phyloP scores from a whole-genome alignment of 2,113 vertebrate species.

The Isichthys henryi region DNA sequence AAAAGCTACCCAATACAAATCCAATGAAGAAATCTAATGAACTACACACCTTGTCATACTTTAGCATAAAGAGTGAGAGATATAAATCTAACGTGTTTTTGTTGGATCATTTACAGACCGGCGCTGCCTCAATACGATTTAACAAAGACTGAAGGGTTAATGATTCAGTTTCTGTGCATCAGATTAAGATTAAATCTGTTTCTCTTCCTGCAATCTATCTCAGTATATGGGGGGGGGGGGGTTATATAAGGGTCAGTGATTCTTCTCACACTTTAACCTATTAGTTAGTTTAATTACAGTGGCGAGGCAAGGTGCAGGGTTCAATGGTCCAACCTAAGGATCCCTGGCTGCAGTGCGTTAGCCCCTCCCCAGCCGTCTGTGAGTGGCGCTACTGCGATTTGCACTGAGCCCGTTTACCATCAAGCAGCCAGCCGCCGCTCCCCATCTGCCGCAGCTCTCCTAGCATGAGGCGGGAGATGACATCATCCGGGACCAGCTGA shows the following conservation, averaged over 20 bases:
- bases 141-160: not conserved
- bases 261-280: not conserved
- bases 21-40: not conserved
- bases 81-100: not conserved
- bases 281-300: not conserved
- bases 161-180: not conserved
- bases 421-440: constrained; percentile 73
- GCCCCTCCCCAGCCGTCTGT: not conserved
- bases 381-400: no score
- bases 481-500: constrained; percentile 82
- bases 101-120: not conserved
- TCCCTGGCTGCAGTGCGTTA: not conserved
- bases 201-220: not conserved
- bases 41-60: not conserved
- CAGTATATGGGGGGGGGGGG: not conserved
- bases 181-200: not conserved
- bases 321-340: not conserved
- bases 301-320: not conserved
- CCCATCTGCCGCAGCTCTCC: constrained; percentile 68
- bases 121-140: not conserved
- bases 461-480: constrained; percentile 83
- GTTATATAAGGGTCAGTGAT: not conserved
- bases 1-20: not conserved
- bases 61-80: not conserved
- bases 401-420: constrained; percentile 62